A percentile compares a stretch with the other conserved stretches of the same genome.
These are phyloP conservation scores for Platypus cylindrus DNA, from an alignment of 2,888 invertebrate genomes.

Conservation along the genomic window DNA sequence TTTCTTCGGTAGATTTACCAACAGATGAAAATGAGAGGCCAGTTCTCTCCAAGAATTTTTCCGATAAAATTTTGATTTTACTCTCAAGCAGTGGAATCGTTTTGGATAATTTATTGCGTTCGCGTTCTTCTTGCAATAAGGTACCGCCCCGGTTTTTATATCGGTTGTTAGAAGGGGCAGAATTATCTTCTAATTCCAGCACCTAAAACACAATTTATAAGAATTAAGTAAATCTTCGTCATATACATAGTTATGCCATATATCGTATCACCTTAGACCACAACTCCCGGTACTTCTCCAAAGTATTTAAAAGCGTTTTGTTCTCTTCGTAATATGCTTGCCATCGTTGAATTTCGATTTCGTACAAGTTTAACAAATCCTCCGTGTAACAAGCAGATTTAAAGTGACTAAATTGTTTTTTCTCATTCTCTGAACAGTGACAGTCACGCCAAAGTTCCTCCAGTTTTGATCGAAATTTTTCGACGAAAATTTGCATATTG, in stretches of 20 bases:
- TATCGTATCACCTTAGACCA: constrained; percentile 49
- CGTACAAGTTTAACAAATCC: constrained; percentile 65
- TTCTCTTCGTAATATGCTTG: constrained; percentile 51
- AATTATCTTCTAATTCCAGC: constrained; percentile 60
- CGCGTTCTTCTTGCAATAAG: constrained; percentile 73
- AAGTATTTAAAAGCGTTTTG: constrained; percentile 50
- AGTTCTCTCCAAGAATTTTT: too few species aligned
- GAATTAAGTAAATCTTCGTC: too few species aligned
- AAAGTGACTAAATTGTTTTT: constrained; percentile 48
- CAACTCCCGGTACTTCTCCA: constrained; percentile 52
- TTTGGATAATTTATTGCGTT: constrained; percentile 59
- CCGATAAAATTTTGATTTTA: constrained; percentile 40
- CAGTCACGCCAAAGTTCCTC: constrained; percentile 64
- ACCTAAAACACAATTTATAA: too few species aligned
- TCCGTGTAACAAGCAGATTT: constrained; percentile 59
- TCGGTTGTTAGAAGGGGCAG: constrained; percentile 67
- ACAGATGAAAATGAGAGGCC: constrained; percentile 46
- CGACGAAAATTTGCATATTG: constrained; percentile 61
- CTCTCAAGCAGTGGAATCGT: constrained; percentile 63
- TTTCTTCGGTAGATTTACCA: constrained; percentile 48
- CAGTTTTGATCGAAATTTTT: constrained; percentile 58
- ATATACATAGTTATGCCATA: background rate
- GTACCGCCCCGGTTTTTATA: constrained; percentile 82
- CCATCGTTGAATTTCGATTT: constrained; percentile 60
- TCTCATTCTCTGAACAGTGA: constrained; percentile 49